Evolutionary conservation across 2,888 invertebrate genomes (phyloP), one percentile per base, ranked within the genome.

Genomic region (Ectemnius cavifrons): DNA sequence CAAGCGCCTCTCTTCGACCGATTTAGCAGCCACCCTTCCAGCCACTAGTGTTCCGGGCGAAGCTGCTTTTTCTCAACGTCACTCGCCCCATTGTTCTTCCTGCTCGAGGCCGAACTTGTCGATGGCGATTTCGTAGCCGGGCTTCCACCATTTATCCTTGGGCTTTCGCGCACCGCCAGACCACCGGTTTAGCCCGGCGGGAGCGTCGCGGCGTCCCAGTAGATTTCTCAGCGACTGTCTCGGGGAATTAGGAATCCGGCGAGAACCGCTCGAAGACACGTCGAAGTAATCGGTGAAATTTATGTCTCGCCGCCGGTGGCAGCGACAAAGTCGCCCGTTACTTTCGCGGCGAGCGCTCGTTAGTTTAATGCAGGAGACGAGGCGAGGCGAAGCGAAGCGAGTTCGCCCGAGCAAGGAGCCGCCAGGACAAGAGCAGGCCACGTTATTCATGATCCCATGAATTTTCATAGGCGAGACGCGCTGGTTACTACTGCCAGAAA

Each of bases 401-500:
- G 37, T 37, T 11, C 37, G 5, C 37, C 2, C 37, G 37, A 37
- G 37, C 5, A 37, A 11, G 37, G 37, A 37, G 8, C 37, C 37
- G 37, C 37, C 2, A 11, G 11, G 52, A 52, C 52, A 52, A 16
- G 1, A 6, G 20, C 18, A 28, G 64, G 73, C 83, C 83, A 88
- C 88, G 86, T 86, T 88, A 89, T 89, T 90, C 88, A 88, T 88
- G 85, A 84, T 87, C 86, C 86, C 88, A 88, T 89, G 88, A 88
- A 89, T 89, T 89, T 89, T 88, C 85, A 87, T 86, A 67, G 75
- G 67, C 72, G 57, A 67, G 71, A 66, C 74, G 68, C 66, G 85
- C 82, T 87, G 85, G 86, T 86, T 86, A 84, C 73, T 76, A 80
- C 72, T 37, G 75, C 73, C 63, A 56, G 23, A 20, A 46, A 5